Evolutionary conservation across 2,797 vertebrate species (phyloP).

Genomic region (Eutrigla gurnardus): DNA sequence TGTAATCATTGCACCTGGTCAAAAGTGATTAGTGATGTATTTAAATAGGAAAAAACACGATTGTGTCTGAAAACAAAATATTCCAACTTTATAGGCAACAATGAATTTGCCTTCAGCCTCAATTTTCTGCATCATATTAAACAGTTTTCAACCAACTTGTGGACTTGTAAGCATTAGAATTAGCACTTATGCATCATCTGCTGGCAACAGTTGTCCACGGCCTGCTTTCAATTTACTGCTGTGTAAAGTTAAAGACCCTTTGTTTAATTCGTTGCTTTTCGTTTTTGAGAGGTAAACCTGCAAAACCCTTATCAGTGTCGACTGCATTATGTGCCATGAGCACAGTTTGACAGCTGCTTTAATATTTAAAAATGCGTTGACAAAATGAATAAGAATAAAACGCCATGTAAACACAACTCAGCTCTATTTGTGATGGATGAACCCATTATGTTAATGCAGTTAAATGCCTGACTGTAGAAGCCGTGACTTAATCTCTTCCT

Average conservation of each 20-base stretch:
- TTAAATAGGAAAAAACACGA: no score
- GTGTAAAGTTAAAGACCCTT: background rate
- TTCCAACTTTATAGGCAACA: no score
- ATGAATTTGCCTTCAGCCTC: background rate
- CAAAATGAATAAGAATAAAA: background rate
- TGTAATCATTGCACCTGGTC: no score
- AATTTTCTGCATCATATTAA: background rate
- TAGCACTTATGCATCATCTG: background rate
- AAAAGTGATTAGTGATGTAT: no score
- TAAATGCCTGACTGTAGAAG: background rate
- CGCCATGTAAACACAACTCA: background rate
- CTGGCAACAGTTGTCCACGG: background rate
- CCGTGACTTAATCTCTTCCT: conserved; percentile 20
- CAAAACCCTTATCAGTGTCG: background rate
- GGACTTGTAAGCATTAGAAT: no score
- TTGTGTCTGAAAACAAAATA: no score
- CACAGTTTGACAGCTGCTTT: background rate
- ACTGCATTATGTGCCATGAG: background rate
- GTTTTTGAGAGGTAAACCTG: background rate
- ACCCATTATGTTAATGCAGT: background rate
- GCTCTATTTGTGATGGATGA: conserved; percentile 9
- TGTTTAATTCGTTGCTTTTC: background rate
- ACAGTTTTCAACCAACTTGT: background rate
- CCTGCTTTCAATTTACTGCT: background rate
- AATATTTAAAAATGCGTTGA: background rate